Percentiles rank a stretch among this genome's conserved stretches.
Evolutionary conservation across 2,797 vertebrate species (phyloP).

Genomic region (Manis crassicaudata): DNA sequence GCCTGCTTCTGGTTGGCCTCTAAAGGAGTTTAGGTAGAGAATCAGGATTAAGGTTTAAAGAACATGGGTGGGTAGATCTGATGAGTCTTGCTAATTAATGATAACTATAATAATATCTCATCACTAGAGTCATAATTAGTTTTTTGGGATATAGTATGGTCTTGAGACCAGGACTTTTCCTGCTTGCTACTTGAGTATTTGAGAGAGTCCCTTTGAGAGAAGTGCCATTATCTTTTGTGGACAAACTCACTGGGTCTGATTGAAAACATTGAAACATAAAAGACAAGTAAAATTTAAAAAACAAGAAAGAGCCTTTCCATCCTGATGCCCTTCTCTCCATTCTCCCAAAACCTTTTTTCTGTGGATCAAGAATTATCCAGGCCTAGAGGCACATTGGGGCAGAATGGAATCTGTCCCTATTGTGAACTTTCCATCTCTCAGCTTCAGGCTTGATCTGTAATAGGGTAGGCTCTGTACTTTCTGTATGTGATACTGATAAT

Average conservation of each 20-base stretch:
- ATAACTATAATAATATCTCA: slow-evolving; percentile 41
- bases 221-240: slow-evolving; percentile 59
- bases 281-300: slow-evolving; percentile 47
- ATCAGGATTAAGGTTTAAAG: slow-evolving; percentile 12
- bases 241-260: slow-evolving; percentile 71
- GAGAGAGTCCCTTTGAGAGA: slow-evolving; percentile 66
- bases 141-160: slow-evolving; percentile 24
- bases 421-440: slow-evolving; percentile 52
- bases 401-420: neutral
- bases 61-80: neutral
- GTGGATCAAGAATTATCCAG: slow-evolving; percentile 65
- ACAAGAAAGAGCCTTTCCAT: slow-evolving; percentile 80
- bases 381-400: slow-evolving; percentile 18
- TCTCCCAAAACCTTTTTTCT: slow-evolving; percentile 64
- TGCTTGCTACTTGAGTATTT: slow-evolving; percentile 65
- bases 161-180: slow-evolving; percentile 62
- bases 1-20: slow-evolving; percentile 52
- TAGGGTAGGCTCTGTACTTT: slow-evolving; percentile 39
- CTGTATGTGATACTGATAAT: slow-evolving; percentile 37
- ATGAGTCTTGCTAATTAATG: slow-evolving; percentile 14
- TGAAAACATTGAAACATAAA: slow-evolving; percentile 70
- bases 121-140: slow-evolving; percentile 40
- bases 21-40: slow-evolving; percentile 53
- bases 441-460: slow-evolving; percentile 68
- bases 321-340: slow-evolving; percentile 81